Base-by-base conservation (phyloP, 1,140 invertebrate species). In the Phortica variegata region DNA sequence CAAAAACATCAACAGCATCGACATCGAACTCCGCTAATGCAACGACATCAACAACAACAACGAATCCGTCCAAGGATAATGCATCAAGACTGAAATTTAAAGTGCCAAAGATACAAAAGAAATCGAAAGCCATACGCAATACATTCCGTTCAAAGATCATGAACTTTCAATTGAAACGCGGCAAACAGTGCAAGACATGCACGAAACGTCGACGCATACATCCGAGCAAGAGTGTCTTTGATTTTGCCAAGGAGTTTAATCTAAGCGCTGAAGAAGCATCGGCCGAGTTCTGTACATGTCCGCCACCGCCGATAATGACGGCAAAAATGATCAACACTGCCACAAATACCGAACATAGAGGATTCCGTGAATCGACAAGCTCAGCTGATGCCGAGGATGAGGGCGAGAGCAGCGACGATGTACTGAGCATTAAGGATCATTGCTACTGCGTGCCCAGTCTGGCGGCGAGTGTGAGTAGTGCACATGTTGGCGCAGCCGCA, bases 401-500 rank as follows among this genome's bases (percentile, higher is more conserved):
- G 21, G 49, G 55, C 1, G 17, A 34, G 39, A 61, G 47, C 40
- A 73, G 71, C 40, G 71, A 73, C 23, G 71, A 74, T 56, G 58
- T 66, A 34, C 58, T 74, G 9, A 72, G 63, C 46, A 52, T 74
- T 16, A 72, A 74, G 56, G 72, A 74, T 43, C 72, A 74, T 48
- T 74, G 66, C 48, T 74, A 74, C 52, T 72, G 71, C 46, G 68
- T 74, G 33, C 72, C 71, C 54, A 74, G 72, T 48, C 49, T 74
- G 58, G 71, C 71, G 50, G 68, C 68, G 54, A 73, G 68, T 72
- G 72, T 74, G 72, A 74, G 72, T 74, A 66, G 39, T 44, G 47
- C 26, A 6, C 26, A 12, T 29, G 26, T 29, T 29, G 26, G 6
- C 38, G n/a, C n/a, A n/a, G n/a, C n/a, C n/a, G n/a, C n/a, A n/a